These are phyloP conservation scores for Xerus rutilus DNA, from an alignment of 2,797 vertebrate species.

Conservation along the genomic window DNA sequence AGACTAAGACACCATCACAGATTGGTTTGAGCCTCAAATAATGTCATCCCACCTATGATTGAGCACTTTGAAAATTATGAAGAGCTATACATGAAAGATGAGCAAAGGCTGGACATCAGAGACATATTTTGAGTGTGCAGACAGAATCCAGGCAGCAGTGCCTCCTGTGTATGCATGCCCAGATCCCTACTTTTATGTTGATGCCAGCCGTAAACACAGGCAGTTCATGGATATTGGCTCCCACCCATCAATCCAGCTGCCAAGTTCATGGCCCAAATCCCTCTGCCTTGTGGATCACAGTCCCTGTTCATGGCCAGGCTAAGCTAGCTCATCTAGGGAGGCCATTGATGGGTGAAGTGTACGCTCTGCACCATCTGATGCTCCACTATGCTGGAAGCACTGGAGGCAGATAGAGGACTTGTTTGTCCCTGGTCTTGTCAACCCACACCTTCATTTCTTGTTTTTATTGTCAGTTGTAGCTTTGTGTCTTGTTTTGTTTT, in stretches of 20 bases:
- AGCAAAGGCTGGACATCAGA: not conserved
- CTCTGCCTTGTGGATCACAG: not conserved
- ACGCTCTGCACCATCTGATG: not conserved
- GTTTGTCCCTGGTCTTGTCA: not conserved
- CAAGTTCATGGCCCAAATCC: not conserved
- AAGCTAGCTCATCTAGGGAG: not conserved
- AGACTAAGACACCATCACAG: not conserved
- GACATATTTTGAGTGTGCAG: not conserved
- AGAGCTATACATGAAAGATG: not conserved
- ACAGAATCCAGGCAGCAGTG: too few relatives aligned
- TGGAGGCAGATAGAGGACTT: not conserved
- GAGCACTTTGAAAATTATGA: not conserved
- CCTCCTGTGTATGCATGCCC: not conserved
- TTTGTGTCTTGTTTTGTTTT: not conserved
- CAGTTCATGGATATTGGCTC: not conserved
- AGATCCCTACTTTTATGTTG: not conserved
- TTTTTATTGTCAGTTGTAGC: not conserved
- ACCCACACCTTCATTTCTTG: not conserved
- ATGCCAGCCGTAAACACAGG: not conserved
- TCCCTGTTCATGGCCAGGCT: not conserved
- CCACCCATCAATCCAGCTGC: not conserved
- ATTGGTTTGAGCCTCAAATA: not conserved
- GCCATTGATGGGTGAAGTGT: fast-evolving
- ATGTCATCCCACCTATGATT: not conserved
- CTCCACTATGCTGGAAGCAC: not conserved